Conservation (phyloP, 2,113 vertebrate species). For the Actenoides hombroni region DNA sequence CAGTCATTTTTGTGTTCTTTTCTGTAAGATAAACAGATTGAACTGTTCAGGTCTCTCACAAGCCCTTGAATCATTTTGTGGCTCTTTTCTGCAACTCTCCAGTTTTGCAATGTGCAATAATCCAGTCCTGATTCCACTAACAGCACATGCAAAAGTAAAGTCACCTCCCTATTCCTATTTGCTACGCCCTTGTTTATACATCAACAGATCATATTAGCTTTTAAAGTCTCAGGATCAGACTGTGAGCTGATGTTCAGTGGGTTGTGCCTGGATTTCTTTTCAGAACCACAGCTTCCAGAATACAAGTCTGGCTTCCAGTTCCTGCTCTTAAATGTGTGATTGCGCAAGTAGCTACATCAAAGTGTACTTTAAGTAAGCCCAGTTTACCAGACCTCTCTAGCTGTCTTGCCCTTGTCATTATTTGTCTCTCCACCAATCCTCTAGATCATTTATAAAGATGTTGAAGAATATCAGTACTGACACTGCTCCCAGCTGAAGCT, state of each 20-base stretch:
- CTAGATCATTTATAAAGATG: background rate
- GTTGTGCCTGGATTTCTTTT: background rate
- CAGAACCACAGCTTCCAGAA: constrained; percentile 4
- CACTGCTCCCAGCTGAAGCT: background rate
- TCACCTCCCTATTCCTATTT: background rate
- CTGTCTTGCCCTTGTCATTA: background rate
- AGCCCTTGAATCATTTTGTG: background rate
- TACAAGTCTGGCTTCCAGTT: background rate
- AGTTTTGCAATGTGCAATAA: background rate
- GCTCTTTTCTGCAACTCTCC: constrained; percentile 21
- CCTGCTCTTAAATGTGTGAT: background rate
- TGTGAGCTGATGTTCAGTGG: background rate
- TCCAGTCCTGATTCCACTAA: background rate
- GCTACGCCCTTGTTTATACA: background rate
- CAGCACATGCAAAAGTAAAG: background rate
- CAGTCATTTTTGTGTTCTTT: constrained; percentile 9
- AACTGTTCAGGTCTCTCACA: constrained; percentile 41
- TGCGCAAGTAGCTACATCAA: background rate
- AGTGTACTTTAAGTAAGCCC: background rate
- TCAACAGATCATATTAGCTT: background rate
- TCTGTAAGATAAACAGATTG: background rate
- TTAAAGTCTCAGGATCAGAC: background rate
- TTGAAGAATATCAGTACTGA: background rate
- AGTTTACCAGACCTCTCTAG: background rate
- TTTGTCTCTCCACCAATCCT: background rate